Conservation (phyloP, 1,140 invertebrate genomes). For the Drosophila virilis region DNA sequence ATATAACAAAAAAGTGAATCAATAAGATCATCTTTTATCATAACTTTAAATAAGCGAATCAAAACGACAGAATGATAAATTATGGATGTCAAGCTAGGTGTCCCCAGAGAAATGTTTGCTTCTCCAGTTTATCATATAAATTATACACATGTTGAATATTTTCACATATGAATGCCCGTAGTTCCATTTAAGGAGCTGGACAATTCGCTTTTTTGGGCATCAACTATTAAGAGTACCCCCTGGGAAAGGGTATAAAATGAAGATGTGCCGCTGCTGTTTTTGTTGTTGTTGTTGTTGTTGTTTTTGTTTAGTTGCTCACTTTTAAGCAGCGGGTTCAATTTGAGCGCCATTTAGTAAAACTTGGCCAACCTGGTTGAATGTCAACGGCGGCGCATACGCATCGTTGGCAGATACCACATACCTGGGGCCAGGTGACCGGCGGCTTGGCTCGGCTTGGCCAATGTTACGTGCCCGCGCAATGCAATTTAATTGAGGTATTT, state of each 20-base stretch:
- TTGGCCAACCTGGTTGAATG: constrained; percentile 61
- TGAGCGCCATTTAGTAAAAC: constrained; percentile 64
- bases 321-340: constrained; percentile 63
- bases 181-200: neutral
- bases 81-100: no score
- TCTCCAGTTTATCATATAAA: no score
- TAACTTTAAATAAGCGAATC: no score
- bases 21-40: no score
- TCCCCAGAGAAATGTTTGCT: no score
- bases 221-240: neutral
- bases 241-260: constrained; percentile 42
- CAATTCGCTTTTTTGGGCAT: neutral
- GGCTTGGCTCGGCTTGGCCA: constrained; percentile 54
- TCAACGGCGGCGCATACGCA: constrained; percentile 71
- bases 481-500: constrained; percentile 69
- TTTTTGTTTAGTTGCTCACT: constrained; percentile 5
- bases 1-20: no score
- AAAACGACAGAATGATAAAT: no score
- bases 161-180: neutral
- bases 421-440: constrained; percentile 1
- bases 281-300: neutral
- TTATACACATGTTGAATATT: no score
- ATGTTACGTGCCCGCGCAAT: constrained; percentile 62
- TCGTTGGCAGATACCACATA: constrained; percentile 10
- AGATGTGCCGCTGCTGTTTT: constrained; percentile 29